These are phyloP conservation scores for Enteromius anoplus DNA, from an alignment of 2,797 vertebrate genomes.

Conservation along the genomic window DNA sequence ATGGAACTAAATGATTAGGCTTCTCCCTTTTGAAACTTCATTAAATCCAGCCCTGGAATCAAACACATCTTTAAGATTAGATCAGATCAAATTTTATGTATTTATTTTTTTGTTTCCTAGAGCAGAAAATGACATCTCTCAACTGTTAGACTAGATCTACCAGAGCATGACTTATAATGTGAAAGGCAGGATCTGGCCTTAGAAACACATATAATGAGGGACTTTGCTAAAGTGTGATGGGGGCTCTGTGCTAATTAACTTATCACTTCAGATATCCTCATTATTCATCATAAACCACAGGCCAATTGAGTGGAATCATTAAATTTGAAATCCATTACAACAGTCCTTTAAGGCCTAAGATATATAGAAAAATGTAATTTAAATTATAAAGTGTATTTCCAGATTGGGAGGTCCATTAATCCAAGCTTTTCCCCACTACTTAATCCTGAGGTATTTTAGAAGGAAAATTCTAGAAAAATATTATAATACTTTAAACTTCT, in stretches of 20 bases:
- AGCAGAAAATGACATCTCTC: not conserved
- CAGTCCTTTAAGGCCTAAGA: not conserved
- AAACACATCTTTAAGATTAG: not conserved
- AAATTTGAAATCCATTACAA: not conserved
- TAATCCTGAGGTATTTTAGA: constrained; percentile 1
- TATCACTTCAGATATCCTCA: not conserved
- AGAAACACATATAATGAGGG: not conserved
- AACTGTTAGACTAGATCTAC: not conserved
- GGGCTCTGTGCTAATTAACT: not conserved
- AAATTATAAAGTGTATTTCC: not conserved
- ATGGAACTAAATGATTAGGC: too few relatives aligned
- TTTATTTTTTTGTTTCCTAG: not conserved
- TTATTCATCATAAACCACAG: not conserved
- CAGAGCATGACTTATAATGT: not conserved
- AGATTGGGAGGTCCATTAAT: not conserved
- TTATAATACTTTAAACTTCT: not conserved
- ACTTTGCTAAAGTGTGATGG: not conserved
- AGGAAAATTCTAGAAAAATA: not conserved
- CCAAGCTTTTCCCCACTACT: not conserved
- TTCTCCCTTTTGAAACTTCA: too few relatives aligned
- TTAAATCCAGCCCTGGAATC: not conserved
- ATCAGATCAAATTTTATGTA: not conserved
- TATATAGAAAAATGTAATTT: not conserved
- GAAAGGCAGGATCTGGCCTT: not conserved
- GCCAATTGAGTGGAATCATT: not conserved